Evolutionary conservation across 1,140 invertebrate species (phyloP).

Genomic region (Trachymyrmex septentrionalis): DNA sequence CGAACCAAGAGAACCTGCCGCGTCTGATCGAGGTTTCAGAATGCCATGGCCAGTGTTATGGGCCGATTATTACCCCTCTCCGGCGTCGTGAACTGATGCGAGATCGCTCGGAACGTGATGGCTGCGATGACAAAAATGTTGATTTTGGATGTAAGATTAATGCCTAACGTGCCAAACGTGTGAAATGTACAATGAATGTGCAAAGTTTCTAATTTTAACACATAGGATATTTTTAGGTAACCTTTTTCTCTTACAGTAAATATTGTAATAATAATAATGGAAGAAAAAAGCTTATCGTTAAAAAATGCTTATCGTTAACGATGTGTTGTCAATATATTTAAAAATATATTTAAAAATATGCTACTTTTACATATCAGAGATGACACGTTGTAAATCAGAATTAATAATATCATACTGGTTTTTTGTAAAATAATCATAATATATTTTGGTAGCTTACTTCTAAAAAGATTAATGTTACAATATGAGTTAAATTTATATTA

Average conservation of each 20-base stretch:
- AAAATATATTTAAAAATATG: not conserved
- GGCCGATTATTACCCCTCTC: constrained; percentile 69
- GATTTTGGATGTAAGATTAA: constrained; percentile 54
- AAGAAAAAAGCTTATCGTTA: not conserved
- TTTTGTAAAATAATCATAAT: not conserved
- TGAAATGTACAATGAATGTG: not conserved
- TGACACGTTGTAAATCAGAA: not conserved
- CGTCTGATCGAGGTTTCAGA: constrained; percentile 53
- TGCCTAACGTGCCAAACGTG: constrained; percentile 9
- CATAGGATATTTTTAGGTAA: not conserved
- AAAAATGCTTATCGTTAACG: not conserved
- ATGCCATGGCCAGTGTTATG: constrained; percentile 68
- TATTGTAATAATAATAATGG: not conserved
- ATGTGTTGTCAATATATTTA: not conserved
- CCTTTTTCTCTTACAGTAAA: not conserved
- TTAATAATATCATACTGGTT: not conserved
- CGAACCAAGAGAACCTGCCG: constrained; percentile 29
- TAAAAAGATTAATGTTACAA: not conserved
- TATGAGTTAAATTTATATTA: constrained; percentile 1
- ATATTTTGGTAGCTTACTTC: not conserved
- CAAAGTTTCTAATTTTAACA: not conserved
- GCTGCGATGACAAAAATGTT: constrained; percentile 73
- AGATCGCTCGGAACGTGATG: constrained; percentile 73
- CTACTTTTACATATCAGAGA: not conserved
- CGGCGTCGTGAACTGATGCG: constrained; percentile 54